Base-by-base conservation (phyloP, 23 tunicate species). In the Styela clava region DNA sequence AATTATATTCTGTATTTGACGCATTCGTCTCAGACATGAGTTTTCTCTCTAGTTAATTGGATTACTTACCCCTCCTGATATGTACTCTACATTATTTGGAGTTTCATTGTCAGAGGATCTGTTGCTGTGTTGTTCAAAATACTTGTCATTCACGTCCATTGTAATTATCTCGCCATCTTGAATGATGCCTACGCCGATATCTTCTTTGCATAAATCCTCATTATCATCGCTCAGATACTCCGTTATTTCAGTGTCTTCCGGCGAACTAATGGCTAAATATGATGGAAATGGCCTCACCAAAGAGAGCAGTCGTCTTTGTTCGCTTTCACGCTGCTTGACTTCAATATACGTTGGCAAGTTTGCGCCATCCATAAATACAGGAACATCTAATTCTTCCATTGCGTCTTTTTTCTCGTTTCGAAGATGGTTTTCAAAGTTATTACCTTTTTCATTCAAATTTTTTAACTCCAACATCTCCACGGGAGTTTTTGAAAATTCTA, bases 11-110 rank as follows among this genome's bases (percentile, higher is more conserved):
- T n/a, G n/a, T n/a, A n/a, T n/a, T n/a, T n/a, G n/a, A n/a, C n/a
- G n/a, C n/a, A n/a, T n/a, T n/a, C n/a, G n/a, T n/a, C n/a, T n/a
- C n/a, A n/a, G n/a, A n/a, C n/a, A n/a, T n/a, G n/a, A n/a, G n/a
- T n/a, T n/a, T n/a, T n/a, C n/a, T n/a, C n/a, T n/a, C n/a, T n/a
- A n/a, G n/a, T n/a, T n/a, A n/a, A n/a, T n/a, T n/a, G n/a, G n/a
- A n/a, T n/a, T n/a, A 33, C 24, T 71, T 44, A 76, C 81, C 81
- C 81, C 81, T 35, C 81, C 81, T 21, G 81, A 52, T 16, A 76
- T 22, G 24, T 76, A 76, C 44, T 76, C 81, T 12, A 76, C 65
- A 30, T 76, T 44, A 29, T 71, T 22, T 18, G 35, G 34, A 71
- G 35, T 71, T 26, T 30, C 37, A 71, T 27, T 71, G 5, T 71